phyloP scores from a whole-genome alignment of 2,113 vertebrate species.

The Grammatotria lemairii region DNA sequence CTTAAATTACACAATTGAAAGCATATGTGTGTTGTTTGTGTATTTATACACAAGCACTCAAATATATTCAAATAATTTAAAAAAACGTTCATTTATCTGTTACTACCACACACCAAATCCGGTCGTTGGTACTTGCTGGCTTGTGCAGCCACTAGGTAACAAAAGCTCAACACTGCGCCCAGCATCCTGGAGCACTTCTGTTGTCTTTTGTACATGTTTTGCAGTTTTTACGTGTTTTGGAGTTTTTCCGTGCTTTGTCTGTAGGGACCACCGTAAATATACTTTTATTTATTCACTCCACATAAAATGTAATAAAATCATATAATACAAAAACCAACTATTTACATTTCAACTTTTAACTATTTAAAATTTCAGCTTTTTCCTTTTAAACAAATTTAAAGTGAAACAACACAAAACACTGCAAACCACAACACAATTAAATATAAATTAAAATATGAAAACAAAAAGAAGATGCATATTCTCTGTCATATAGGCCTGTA shows the following conservation, averaged over 20 bases:
- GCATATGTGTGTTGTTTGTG: too few species aligned
- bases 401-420: neutral
- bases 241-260: fast-evolving
- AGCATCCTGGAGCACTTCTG: too few species aligned
- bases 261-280: fast-evolving
- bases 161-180: fast-evolving
- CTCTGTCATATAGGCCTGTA: neutral
- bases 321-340: neutral
- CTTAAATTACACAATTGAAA: too few species aligned
- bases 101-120: too few species aligned
- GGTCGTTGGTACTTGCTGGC: too few species aligned
- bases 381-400: neutral
- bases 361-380: neutral
- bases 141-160: too few species aligned
- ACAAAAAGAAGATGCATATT: neutral
- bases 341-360: neutral
- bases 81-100: too few species aligned
- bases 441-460: neutral
- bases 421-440: neutral
- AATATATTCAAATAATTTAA: too few species aligned
- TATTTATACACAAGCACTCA: too few species aligned
- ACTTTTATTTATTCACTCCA: neutral
- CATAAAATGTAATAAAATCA: neutral
- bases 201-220: too few species aligned
- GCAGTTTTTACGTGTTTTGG: neutral